A percentile compares a stretch with the other conserved stretches of the same genome.
Evolutionary conservation across 1,140 invertebrate genomes (phyloP).

Genomic region (Magallana ariakensis): DNA sequence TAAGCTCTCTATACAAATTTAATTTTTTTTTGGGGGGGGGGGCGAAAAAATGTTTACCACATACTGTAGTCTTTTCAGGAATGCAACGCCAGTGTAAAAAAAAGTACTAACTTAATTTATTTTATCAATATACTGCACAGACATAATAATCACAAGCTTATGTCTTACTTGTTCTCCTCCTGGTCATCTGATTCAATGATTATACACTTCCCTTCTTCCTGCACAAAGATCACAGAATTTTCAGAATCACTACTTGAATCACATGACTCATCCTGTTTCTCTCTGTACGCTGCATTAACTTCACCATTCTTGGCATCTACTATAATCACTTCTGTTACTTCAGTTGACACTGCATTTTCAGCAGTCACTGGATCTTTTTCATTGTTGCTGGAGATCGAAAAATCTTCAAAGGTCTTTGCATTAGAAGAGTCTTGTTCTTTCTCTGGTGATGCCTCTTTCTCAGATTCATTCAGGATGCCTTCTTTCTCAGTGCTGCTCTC

Average conservation of each 20-base stretch:
- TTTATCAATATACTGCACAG: no score
- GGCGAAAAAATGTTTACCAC: no score
- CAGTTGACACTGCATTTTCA: background rate
- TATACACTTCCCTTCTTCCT: background rate
- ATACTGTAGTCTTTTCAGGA: no score
- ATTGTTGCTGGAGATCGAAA: background rate
- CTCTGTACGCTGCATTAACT: background rate
- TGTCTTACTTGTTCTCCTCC: background rate
- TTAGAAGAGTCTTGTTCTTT: background rate
- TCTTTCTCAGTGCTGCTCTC: background rate
- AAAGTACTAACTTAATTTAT: no score
- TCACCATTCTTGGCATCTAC: background rate
- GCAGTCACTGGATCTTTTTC: background rate
- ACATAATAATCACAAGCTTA: background rate
- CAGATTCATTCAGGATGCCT: background rate
- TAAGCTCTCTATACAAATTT: no score
- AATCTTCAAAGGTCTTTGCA: background rate
- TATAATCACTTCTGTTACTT: background rate
- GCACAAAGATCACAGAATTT: slow-evolving; percentile 6
- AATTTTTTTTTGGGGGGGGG: no score
- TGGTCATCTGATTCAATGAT: background rate
- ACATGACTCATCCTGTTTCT: slow-evolving; percentile 17
- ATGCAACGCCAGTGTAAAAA: no score
- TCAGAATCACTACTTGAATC: slow-evolving; percentile 28
- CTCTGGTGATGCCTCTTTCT: background rate